Evolutionary conservation across 2,797 vertebrate genomes (phyloP), one percentile per base, ranked within the genome.

Genomic region (Alexandromys oeconomus): DNA sequence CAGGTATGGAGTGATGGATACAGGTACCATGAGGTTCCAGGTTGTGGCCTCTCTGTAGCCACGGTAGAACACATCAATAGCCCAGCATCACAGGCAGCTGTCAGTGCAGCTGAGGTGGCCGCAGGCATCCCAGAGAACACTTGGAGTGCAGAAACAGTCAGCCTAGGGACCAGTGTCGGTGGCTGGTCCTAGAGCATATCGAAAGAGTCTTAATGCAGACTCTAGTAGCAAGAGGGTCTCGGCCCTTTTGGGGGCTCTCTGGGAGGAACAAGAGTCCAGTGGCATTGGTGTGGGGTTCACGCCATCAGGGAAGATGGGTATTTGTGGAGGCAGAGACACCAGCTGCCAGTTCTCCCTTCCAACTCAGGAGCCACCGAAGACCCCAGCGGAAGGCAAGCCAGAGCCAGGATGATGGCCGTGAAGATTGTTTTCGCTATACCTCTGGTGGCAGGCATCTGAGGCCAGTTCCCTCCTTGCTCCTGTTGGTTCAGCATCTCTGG

Each of bases 341-440:
- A 40, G 77, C 82, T 76, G 43, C 77, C 79, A n/a, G 5, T 6
- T 48, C 37, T 54, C 29, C 37, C 23, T 89, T 82, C 59, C n/a
- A 51, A 0, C 71, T 81, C 17, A 6, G 61, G 81, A 82, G 63
- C 23, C 67, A 29, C 12, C 5, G 23, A 40, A 19, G 34, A 0
- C 43, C 48, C 48, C 11, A 0, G 23, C 0, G 0, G 59, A 86
- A 93, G 63, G 57, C 78, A 92, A 54, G 82, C 79, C 92, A 37
- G 1, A 2, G 0, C 54, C 3, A 0, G 27, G 8, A 79, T 37
- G 77, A n/a, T 67, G 92, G 9, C 34, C 14, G 0, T 12, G 21
- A 19, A 48, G 65, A 23, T 48, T 78, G 48, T 19, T 54, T 54
- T 65, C 13, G 8, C 21, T 7, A 7, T 1, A 4, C 71, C 40